A percentile compares a stretch with the other conserved stretches of the same genome.
Conservation (phyloP, 2,113 vertebrate genomes). For the Amphilophus citrinellus region DNA sequence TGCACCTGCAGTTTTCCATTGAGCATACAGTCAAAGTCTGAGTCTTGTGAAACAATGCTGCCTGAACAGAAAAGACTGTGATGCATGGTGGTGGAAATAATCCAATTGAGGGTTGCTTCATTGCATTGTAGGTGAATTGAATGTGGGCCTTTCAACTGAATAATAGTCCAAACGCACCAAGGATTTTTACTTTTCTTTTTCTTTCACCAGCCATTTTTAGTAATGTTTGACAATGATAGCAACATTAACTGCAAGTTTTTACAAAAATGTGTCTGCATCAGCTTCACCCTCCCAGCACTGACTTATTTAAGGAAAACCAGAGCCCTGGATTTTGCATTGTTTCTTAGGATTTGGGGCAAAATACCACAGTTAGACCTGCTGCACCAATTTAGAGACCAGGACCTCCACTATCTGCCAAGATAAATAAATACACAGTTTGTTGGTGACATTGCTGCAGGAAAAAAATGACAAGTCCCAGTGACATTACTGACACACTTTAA, state of each 20-base stretch:
- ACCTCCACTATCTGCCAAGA: slow-evolving; percentile 51
- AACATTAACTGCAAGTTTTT: background rate
- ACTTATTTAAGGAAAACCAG: background rate
- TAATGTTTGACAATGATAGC: background rate
- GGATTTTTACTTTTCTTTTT: background rate
- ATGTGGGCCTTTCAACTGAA: background rate
- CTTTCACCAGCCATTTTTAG: background rate
- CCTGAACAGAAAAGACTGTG: background rate
- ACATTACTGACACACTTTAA: slow-evolving; percentile 53
- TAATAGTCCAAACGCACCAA: background rate
- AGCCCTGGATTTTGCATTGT: background rate
- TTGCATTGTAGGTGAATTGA: background rate
- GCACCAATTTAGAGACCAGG: slow-evolving; percentile 49
- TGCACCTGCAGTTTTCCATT: background rate
- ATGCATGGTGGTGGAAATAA: background rate
- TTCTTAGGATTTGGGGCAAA: background rate
- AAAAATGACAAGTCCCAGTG: slow-evolving; percentile 36
- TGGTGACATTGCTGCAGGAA: slow-evolving; percentile 55
- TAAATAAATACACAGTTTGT: slow-evolving; percentile 54
- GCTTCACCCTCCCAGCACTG: background rate
- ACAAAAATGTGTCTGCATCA: background rate
- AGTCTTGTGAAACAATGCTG: background rate
- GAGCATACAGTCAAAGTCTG: background rate
- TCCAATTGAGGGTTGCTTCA: background rate
- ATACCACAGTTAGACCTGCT: slow-evolving; percentile 37